phyloP scores from a whole-genome alignment of 2,888 invertebrate species.

The Griposia aprilina region DNA sequence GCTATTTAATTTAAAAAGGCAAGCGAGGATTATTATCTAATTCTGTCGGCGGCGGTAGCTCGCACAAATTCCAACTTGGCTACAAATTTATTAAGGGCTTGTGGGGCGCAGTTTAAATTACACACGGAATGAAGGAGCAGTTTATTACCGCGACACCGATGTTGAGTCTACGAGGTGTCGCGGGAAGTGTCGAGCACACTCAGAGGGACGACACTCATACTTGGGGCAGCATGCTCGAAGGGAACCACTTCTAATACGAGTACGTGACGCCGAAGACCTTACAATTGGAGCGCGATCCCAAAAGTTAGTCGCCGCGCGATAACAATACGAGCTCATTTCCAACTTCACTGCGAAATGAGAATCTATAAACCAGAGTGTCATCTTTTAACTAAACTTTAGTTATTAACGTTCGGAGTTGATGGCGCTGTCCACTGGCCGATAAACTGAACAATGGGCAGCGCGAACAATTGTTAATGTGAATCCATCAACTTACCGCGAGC shows the following conservation, averaged over 20 bases:
- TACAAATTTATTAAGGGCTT: constrained; percentile 68
- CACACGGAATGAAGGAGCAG: constrained; percentile 62
- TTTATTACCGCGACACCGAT: constrained; percentile 62
- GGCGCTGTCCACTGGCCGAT: constrained; percentile 31
- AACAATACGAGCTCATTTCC: constrained; percentile 14
- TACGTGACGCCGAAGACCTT: neutral
- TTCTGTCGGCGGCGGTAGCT: constrained; percentile 68
- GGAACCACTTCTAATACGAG: neutral
- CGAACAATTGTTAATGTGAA: constrained; percentile 58
- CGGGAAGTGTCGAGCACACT: neutral
- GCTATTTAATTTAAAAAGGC: constrained; percentile 77
- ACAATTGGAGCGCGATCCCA: neutral
- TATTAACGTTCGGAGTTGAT: constrained; percentile 37
- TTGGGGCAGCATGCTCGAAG: neutral
- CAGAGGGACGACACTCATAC: neutral
- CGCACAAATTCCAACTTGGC: constrained; percentile 68
- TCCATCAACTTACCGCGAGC: constrained; percentile 68
- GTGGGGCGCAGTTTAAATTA: constrained; percentile 61
- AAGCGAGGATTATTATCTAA: constrained; percentile 76
- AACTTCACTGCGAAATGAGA: constrained; percentile 34
- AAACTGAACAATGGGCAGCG: constrained; percentile 19
- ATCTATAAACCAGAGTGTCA: constrained; percentile 26
- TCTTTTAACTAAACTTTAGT: constrained; percentile 59
- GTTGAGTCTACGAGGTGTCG: neutral
- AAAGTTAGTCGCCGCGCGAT: neutral